Base-by-base conservation (phyloP, 2,797 vertebrate genomes). In the Centropyge bicolor region DNA sequence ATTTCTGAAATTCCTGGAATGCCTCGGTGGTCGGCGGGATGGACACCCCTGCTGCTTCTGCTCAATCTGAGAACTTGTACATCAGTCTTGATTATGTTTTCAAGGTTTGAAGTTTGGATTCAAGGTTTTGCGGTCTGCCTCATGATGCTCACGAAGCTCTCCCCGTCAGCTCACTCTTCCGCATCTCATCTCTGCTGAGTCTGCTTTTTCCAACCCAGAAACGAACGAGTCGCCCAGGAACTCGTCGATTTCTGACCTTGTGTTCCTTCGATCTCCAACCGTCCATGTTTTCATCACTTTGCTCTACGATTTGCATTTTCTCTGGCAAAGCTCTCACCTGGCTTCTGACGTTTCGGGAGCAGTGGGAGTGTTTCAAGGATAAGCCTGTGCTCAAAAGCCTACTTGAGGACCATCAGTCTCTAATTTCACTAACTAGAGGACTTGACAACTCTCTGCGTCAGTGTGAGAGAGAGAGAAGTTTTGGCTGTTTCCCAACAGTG, bases 211-310 rank as follows among this genome's bases (percentile, higher is more conserved):
- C 45, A 7, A 31, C 35, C 22, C 14, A 8, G 24, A 56, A 52
- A 61, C 24, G 43, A 61, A 55, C 4, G 9, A 51, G 8, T 54
- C 40, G 17, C 45, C 43, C 45, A 12, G 41, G 48, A 84, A 66
- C 35, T 38, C 27, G n/a, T 54, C 6, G 64, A 76, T 69, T 62
- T 81, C 22, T 60, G 22, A 81, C 38, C 16, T 43, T 24, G 71
- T 19, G 43, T 78, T 77, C 35, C 31, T 22, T 70, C 31, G 7
- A 66, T 74, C 67, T 69, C 70, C 49, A 55, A 20, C 60, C 55
- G 62, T 59, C 74, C 27, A 20, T 57, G 60, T 52, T 63, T 83
- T 20, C 36, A 24, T 62, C 27, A 22, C 43, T 59, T 57, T 17
- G 20, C 24, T 65, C n/a, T 5, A 27, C 0, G 1, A 12, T 74